Percentiles rank a stretch among this genome's conserved stretches.
Conservation (phyloP, 2,888 invertebrate genomes). For the Gerosis bhagava region DNA sequence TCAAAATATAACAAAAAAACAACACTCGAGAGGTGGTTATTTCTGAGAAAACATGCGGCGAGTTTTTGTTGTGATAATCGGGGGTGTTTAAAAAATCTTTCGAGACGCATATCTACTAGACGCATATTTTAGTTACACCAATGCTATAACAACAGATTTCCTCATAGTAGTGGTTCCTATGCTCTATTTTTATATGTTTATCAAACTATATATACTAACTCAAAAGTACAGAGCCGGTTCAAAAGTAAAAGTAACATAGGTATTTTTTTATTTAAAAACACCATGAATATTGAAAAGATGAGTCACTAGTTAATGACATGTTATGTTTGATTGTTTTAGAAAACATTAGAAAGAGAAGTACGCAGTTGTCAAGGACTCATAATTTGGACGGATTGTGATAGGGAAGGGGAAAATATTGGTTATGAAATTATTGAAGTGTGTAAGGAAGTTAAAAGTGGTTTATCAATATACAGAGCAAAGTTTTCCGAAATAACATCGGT, state of each 20-base stretch:
- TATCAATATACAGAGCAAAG: constrained; percentile 90
- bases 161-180: no score
- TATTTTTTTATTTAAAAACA: no score
- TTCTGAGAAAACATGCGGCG: constrained; percentile 53
- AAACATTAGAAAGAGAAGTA: constrained; percentile 87
- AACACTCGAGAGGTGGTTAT: no score
- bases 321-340: constrained; percentile 78
- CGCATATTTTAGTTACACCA: no score
- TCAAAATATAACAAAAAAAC: constrained; percentile 56
- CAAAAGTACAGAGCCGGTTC: no score
- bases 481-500: constrained; percentile 98
- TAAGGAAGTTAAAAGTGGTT: constrained; percentile 87
- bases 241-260: no score
- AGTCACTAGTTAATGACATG: no score
- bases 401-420: constrained; percentile 99
- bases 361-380: constrained; percentile 88
- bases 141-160: no score
- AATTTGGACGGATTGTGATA: constrained; percentile 99
- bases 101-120: constrained; percentile 36
- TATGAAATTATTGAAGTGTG: constrained; percentile 98
- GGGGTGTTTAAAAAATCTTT: constrained; percentile 54
- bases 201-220: no score
- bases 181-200: no score
- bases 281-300: no score
- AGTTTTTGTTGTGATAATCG: constrained; percentile 66